These are phyloP conservation scores for Todiramphus chloris DNA, from an alignment of 2,113 vertebrate species.

Conservation along the genomic window DNA sequence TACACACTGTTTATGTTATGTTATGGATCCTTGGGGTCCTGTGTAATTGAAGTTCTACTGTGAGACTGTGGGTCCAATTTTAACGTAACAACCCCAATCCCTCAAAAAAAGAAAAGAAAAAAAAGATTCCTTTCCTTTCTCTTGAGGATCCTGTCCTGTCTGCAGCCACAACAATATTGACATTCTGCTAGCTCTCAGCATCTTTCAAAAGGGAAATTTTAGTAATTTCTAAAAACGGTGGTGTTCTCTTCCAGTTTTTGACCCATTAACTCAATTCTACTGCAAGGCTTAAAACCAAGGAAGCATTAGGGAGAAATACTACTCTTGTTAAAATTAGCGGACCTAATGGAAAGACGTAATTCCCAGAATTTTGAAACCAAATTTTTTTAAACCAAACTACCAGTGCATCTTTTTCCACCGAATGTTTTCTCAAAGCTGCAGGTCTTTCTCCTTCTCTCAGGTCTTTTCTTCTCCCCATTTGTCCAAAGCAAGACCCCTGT, in stretches of 20 bases:
- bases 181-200: not conserved
- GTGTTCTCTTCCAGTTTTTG: not conserved
- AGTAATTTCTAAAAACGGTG: not conserved
- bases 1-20: not conserved
- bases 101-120: not conserved
- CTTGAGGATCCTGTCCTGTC: not conserved
- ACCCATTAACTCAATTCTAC: not conserved
- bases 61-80: not conserved
- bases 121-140: not conserved
- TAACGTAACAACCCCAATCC: not conserved
- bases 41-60: not conserved
- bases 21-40: not conserved
- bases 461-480: not conserved
- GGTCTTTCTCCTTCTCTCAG: not conserved
- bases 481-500: not conserved
- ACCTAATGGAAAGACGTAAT: not conserved
- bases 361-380: not conserved
- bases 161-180: not conserved
- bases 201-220: not conserved
- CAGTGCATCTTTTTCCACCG: not conserved
- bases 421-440: not conserved
- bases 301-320: not conserved
- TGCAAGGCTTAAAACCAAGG: not conserved
- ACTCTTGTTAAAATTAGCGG: not conserved
- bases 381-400: not conserved